Evolutionary conservation across 2,113 vertebrate species (phyloP).

Genomic region (Hypocryptadius cinnamomeus): DNA sequence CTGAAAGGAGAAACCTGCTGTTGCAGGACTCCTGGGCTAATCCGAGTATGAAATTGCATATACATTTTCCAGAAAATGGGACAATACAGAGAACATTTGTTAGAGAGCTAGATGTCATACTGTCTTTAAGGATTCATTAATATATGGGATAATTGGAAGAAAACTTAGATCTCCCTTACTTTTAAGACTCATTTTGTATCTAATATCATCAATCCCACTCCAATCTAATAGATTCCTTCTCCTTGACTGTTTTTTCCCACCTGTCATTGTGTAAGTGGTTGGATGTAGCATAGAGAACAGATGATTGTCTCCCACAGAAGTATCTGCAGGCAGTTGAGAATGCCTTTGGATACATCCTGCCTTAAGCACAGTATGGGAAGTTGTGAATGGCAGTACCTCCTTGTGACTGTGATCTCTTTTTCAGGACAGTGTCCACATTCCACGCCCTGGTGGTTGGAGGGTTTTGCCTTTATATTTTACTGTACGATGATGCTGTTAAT

Average conservation of each 20-base stretch:
- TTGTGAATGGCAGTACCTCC: background rate
- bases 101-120: background rate
- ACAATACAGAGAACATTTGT: background rate
- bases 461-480: slow-evolving; percentile 86
- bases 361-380: background rate
- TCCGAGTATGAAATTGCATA: background rate
- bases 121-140: background rate
- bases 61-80: background rate
- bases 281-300: background rate
- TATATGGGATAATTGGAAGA: background rate
- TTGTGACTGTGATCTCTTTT: slow-evolving; percentile 50
- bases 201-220: accelerated
- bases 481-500: slow-evolving; percentile 85
- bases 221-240: background rate
- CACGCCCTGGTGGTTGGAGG: slow-evolving; percentile 88
- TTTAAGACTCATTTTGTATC: background rate
- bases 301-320: background rate
- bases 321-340: background rate
- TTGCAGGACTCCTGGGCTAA: background rate
- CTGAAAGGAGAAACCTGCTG: background rate
- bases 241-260: background rate
- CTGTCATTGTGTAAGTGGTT: background rate
- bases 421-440: slow-evolving; percentile 90
- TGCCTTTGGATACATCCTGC: background rate
- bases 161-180: background rate